These are phyloP conservation scores for Synergus japonicus DNA, from an alignment of 2,888 invertebrate genomes.

Conservation along the genomic window DNA sequence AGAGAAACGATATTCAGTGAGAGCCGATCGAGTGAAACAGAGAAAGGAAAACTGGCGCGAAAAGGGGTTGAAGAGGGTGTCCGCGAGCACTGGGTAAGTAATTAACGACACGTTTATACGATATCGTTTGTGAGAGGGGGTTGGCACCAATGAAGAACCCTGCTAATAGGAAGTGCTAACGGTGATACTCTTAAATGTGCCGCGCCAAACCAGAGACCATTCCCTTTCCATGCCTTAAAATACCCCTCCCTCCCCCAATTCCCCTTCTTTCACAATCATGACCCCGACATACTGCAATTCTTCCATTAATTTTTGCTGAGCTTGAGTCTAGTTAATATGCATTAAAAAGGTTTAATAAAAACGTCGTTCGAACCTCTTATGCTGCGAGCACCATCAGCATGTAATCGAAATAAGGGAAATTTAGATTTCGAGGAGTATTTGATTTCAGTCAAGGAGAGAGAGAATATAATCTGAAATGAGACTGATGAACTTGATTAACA, in stretches of 20 bases:
- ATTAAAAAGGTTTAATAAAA: constrained; percentile 75
- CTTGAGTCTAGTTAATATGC: constrained; percentile 74
- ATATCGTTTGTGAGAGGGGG: constrained; percentile 68
- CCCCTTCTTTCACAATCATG: constrained; percentile 46
- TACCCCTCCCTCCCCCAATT: constrained; percentile 41
- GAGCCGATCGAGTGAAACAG: constrained; percentile 46
- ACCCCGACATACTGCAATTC: constrained; percentile 65
- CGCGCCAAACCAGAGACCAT: constrained; percentile 55
- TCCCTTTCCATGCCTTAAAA: constrained; percentile 45
- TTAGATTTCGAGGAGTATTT: constrained; percentile 13
- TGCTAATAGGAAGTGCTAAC: constrained; percentile 74
- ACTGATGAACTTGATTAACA: not conserved
- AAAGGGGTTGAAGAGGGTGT: constrained; percentile 59
- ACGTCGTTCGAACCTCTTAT: constrained; percentile 64
- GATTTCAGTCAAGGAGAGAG: not conserved
- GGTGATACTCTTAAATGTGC: constrained; percentile 72
- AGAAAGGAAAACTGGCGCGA: constrained; percentile 46
- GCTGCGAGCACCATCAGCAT: constrained; percentile 42
- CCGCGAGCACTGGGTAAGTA: constrained; percentile 73
- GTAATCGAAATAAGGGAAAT: constrained; percentile 15
- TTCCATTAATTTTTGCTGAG: constrained; percentile 76
- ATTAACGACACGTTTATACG: constrained; percentile 76
- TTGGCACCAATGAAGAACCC: constrained; percentile 71
- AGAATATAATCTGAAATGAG: not conserved
- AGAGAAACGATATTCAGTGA: constrained; percentile 35